Conservation (phyloP, 1,140 invertebrate species). For the Trichomalopsis sarcophagae region DNA sequence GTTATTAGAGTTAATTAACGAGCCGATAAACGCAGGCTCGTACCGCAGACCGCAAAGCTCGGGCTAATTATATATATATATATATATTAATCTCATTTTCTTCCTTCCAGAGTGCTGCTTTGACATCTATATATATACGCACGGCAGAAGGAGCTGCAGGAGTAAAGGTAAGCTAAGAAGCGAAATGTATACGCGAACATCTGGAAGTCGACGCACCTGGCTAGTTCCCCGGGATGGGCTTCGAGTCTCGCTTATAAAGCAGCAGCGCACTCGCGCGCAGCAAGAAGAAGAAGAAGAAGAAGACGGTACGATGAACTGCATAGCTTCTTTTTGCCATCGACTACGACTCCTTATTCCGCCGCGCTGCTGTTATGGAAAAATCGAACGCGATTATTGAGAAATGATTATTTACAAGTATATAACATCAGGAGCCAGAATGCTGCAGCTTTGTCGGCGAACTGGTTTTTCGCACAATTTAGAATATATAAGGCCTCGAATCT, state of each 20-base stretch:
- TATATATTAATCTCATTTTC: neutral
- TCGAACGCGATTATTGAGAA: neutral
- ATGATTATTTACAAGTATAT: neutral
- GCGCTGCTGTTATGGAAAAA: neutral
- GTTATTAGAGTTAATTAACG: too few relatives aligned
- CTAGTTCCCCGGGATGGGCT: neutral
- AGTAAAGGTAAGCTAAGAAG: neutral
- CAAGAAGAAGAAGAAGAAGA: neutral
- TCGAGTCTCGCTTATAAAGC: neutral
- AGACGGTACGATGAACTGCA: conserved; percentile 12
- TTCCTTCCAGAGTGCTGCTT: neutral
- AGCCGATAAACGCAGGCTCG: too few relatives aligned
- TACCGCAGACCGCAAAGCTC: neutral
- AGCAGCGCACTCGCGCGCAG: too few relatives aligned
- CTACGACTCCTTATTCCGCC: neutral
- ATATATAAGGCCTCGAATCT: neutral
- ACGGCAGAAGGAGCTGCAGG: neutral
- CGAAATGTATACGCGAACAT: neutral
- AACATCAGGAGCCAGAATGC: neutral
- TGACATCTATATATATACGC: too few relatives aligned
- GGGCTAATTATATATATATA: too few relatives aligned
- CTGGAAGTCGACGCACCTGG: conserved; percentile 34
- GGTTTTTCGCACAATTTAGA: conserved; percentile 32
- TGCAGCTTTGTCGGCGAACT: conserved; percentile 5
- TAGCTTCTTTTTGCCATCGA: neutral